Conservation (phyloP, 1,140 invertebrate species). For the Drusus annulatus region DNA sequence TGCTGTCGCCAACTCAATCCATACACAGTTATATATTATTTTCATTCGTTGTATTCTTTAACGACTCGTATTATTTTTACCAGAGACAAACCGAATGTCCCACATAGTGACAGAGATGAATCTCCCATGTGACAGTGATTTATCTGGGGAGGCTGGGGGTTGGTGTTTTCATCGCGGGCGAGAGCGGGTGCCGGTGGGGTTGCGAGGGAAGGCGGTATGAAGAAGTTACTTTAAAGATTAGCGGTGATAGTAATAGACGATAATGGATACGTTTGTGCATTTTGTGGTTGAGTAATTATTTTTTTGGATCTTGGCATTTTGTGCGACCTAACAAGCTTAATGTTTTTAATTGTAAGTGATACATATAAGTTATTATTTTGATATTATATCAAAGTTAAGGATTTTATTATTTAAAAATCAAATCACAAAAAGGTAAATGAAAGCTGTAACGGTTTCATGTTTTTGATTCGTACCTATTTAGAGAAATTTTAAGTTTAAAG, state of each 20-base stretch:
- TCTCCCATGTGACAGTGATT: constrained; percentile 56
- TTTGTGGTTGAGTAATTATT: not conserved
- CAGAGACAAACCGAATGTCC: constrained; percentile 56
- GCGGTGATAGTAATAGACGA: constrained; percentile 8
- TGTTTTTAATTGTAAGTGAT: no score
- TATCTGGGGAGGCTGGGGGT: constrained; percentile 55
- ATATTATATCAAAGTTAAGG: no score
- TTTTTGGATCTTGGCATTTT: no score
- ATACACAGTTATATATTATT: not conserved
- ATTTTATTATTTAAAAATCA: no score
- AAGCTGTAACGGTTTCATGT: no score
- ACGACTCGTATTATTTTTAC: constrained; percentile 50
- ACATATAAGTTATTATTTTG: no score
- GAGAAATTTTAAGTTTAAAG: no score
- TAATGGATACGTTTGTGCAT: constrained; percentile 14
- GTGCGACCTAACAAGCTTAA: no score
- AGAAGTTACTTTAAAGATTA: constrained; percentile 20
- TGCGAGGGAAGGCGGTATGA: not conserved
- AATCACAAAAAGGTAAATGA: no score
- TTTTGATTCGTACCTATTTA: no score
- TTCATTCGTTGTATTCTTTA: constrained; percentile 12
- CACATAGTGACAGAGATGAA: constrained; percentile 59
- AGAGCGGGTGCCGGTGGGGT: not conserved
- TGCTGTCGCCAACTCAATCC: constrained; percentile 9
- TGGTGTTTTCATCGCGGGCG: constrained; percentile 27